Conservation (phyloP, 92 coral and sea anemone species). For the Heteractis magnifica region DNA sequence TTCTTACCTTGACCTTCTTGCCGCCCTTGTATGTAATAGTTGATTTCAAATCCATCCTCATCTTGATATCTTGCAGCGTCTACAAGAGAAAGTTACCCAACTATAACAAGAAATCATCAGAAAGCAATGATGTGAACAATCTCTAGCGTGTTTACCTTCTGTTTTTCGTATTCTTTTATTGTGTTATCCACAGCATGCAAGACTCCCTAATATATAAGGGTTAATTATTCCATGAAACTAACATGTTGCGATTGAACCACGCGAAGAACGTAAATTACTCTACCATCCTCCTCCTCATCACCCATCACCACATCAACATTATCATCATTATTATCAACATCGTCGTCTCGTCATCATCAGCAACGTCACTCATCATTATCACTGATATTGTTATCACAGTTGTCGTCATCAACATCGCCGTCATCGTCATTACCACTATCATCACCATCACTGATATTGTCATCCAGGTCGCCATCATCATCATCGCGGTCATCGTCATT, state of each 20-base stretch:
- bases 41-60: slow-evolving; percentile 85
- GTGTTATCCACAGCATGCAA: slow-evolving; percentile 79
- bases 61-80: slow-evolving; percentile 80
- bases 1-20: slow-evolving; percentile 81
- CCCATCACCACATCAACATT: too few relatives aligned
- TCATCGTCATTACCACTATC: too few relatives aligned
- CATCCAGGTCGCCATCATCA: too few relatives aligned
- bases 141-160: slow-evolving; percentile 55
- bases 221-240: neutral
- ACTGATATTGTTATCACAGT: too few relatives aligned
- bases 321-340: too few relatives aligned
- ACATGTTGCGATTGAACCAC: neutral
- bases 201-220: slow-evolving; percentile 46
- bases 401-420: too few relatives aligned
- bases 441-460: too few relatives aligned
- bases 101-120: neutral
- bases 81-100: slow-evolving; percentile 26
- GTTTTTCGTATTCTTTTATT: slow-evolving; percentile 82
- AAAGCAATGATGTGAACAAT: neutral
- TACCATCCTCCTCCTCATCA: too few relatives aligned
- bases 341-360: too few relatives aligned
- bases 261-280: too few relatives aligned
- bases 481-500: neutral
- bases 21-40: slow-evolving; percentile 83
- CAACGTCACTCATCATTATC: too few relatives aligned